phyloP scores from a whole-genome alignment of 2,888 invertebrate species.

The Incurvaria masculella region DNA sequence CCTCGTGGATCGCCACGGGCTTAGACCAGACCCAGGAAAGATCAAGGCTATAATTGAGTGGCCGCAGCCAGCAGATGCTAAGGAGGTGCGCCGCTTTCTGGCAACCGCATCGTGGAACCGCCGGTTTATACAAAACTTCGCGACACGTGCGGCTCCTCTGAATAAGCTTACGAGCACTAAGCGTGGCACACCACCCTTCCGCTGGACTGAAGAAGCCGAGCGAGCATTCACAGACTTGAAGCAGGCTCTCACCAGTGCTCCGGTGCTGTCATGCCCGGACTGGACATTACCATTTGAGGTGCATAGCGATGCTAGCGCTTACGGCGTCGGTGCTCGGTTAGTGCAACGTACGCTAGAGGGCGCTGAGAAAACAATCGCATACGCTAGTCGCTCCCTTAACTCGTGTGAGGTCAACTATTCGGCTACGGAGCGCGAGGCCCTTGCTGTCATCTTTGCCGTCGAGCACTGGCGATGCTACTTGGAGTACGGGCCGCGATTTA shows the following conservation, averaged over 20 bases:
- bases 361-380: slow-evolving; percentile 4
- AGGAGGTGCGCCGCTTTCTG: no score
- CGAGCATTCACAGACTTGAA: neutral
- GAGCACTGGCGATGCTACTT: neutral
- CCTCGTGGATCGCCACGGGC: no score
- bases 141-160: no score
- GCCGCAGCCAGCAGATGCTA: no score
- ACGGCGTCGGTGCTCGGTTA: neutral
- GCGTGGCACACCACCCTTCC: neutral
- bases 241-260: neutral
- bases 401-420: slow-evolving; percentile 12
- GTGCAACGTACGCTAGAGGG: neutral
- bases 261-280: neutral
- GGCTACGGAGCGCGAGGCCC: slow-evolving; percentile 19
- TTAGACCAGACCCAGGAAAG: no score
- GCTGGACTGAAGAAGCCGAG: neutral
- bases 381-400: slow-evolving; percentile 12
- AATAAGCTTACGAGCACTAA: no score
- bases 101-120: no score
- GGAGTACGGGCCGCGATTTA: neutral
- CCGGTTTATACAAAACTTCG: no score
- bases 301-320: neutral
- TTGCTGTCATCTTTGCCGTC: slow-evolving; percentile 18
- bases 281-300: neutral
- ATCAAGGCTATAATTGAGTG: no score